Conservation (phyloP, 2,113 vertebrate genomes). For the Actenoides hombroni region DNA sequence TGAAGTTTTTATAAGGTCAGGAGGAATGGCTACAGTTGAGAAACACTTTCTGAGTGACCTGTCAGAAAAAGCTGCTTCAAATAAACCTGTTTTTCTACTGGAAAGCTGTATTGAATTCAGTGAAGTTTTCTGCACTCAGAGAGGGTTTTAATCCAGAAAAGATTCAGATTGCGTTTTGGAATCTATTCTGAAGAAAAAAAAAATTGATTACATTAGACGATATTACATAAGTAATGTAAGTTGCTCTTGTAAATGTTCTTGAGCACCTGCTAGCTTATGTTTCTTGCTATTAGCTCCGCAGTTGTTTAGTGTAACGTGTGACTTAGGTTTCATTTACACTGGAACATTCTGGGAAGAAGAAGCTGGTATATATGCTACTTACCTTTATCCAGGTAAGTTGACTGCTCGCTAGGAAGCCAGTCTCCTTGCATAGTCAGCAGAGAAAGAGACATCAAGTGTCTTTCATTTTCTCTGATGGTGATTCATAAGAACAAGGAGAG, state of each 20-base stretch:
- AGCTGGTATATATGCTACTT: neutral
- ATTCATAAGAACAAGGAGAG: neutral
- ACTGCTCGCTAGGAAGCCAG: neutral
- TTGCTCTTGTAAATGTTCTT: neutral
- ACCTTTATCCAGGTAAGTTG: neutral
- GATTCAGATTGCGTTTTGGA: neutral
- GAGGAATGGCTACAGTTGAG: neutral
- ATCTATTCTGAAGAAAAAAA: neutral
- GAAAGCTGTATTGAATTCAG: neutral
- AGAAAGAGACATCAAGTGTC: neutral
- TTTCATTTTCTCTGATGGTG: neutral
- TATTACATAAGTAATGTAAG: fast-evolving
- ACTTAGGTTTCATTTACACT: neutral
- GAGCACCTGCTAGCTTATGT: neutral
- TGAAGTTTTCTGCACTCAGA: neutral
- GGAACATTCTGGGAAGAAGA: neutral
- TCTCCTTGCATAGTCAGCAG: neutral
- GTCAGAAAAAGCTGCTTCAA: neutral
- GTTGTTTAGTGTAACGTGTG: neutral
- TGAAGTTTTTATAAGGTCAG: neutral
- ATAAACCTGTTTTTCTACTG: neutral
- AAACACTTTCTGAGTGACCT: neutral
- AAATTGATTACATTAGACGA: neutral
- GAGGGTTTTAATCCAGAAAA: neutral
- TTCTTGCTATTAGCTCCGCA: neutral